Base-by-base conservation (phyloP, 2,888 invertebrate genomes). In the Cephonodes hylas region DNA sequence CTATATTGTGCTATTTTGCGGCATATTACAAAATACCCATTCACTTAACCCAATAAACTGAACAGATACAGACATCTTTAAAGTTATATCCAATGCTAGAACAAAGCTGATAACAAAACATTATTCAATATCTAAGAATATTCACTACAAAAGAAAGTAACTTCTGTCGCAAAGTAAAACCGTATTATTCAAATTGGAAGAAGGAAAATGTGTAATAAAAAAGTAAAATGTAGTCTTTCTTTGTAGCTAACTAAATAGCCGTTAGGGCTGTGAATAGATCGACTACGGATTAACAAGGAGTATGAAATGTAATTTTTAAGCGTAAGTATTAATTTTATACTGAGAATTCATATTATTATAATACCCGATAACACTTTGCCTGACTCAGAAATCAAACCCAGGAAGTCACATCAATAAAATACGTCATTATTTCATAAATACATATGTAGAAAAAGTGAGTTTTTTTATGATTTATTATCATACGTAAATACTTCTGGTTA, bases 181-280 rank as follows among this genome's bases (percentile, higher is more conserved):
- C 77, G 79, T 80, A 85, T 88, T 88, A 89, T 88, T 88, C 84
- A 89, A 84, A 88, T 86, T 75, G 74, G 66, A 74, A 72, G 71
- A 70, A 66, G 73, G 76, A 68, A 73, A 84, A 84, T 84, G 80
- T 83, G 77, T 83, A 83, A 89, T 89, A 88, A 89, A 89, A 89
- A 89, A 87, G 88, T 87, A 82, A 87, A 88, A 78, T 74, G 77
- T 77, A 72, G 70, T 78, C 81, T 81, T 76, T 74, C 74, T 78
- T 72, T 75, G 60, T 18, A 44, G 75, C 80, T 85, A 81, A 86
- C 79, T 84, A 83, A 85, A 85, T 85, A 80, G 78, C 74, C 71
- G 76, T 71, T 69, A 63, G 61, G 61, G 53, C 46, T 56, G 66
- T 65, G 59, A 58, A 56, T 53, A 46, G 1, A 53, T 13, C 46